Evolutionary conservation across 2,888 invertebrate species (phyloP).

Genomic region (Sinelater perroti): DNA sequence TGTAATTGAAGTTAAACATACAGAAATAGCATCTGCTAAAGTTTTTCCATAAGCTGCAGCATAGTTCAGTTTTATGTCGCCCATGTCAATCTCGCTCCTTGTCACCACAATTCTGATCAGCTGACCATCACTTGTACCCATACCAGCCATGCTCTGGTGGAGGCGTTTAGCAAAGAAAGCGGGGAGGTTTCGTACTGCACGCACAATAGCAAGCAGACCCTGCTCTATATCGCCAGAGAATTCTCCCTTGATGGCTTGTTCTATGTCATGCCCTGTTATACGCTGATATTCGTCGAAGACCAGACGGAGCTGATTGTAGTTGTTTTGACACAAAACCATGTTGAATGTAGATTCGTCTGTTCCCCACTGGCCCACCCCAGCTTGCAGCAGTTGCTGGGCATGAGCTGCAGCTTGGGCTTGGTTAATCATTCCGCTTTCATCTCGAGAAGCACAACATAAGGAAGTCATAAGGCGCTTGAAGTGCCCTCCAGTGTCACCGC

Average conservation of each 20-base stretch:
- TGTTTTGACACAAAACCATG: conserved; percentile 82
- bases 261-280: conserved; percentile 80
- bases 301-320: conserved; percentile 69
- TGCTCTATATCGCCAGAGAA: conserved; percentile 85
- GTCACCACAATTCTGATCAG: conserved; percentile 87
- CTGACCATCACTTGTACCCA: conserved; percentile 88
- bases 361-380: conserved; percentile 74
- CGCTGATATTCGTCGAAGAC: conserved; percentile 72
- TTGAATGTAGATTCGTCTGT: conserved; percentile 91
- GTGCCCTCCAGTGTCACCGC: conserved; percentile 89
- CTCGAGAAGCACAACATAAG: conserved; percentile 79
- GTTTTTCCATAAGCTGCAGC: conserved; percentile 77
- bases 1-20: conserved; percentile 52
- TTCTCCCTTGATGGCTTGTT: conserved; percentile 81
- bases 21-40: conserved; percentile 82
- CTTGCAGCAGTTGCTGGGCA: conserved; percentile 80
- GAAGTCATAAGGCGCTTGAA: conserved; percentile 91
- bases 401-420: conserved; percentile 78
- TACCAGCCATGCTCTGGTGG: conserved; percentile 87
- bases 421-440: conserved; percentile 82
- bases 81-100: conserved; percentile 85
- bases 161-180: conserved; percentile 87
- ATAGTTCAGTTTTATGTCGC: conserved; percentile 83
- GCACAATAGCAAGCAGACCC: conserved; percentile 82
- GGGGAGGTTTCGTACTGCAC: conserved; percentile 80